Conservation (phyloP, 37 sponge, comb jelly and placozoan genomes). For the Ianthella basta region DNA sequence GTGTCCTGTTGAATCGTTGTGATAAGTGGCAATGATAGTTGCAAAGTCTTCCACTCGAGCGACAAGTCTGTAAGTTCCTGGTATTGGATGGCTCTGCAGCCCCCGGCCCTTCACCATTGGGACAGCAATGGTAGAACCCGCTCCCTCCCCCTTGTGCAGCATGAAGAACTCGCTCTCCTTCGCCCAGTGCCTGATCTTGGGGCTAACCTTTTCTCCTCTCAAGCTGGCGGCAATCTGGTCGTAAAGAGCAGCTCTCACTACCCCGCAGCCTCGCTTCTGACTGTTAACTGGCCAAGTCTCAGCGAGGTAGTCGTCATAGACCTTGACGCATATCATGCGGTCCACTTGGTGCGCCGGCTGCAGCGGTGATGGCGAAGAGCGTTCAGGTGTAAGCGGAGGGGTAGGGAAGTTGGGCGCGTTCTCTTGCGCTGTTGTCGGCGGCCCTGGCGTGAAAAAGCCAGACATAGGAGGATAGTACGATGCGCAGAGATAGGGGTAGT, state of each 20-base stretch:
- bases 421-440: background rate
- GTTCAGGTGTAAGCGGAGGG: background rate
- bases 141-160: constrained; percentile 22
- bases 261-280: constrained; percentile 31
- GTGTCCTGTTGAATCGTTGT: constrained; percentile 50
- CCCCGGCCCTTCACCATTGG: constrained; percentile 4
- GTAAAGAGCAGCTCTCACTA: constrained; percentile 47
- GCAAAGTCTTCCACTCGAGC: constrained; percentile 58
- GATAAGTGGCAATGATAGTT: constrained; percentile 43
- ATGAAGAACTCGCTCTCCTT: constrained; percentile 55
- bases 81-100: background rate
- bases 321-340: background rate
- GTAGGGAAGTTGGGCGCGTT: constrained; percentile 9
- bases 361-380: background rate
- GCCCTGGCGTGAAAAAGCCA: background rate
- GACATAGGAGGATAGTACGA: background rate
- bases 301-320: constrained; percentile 30
- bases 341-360: background rate
- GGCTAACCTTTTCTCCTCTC: constrained; percentile 20
- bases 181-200: constrained; percentile 48
- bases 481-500: background rate
- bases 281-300: constrained; percentile 54
- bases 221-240: constrained; percentile 41
- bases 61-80: constrained; percentile 44
- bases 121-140: background rate